Evolutionary conservation across 2,113 vertebrate genomes (phyloP), one percentile per base, ranked within the genome.

Genomic region (Mus spicilegus): DNA sequence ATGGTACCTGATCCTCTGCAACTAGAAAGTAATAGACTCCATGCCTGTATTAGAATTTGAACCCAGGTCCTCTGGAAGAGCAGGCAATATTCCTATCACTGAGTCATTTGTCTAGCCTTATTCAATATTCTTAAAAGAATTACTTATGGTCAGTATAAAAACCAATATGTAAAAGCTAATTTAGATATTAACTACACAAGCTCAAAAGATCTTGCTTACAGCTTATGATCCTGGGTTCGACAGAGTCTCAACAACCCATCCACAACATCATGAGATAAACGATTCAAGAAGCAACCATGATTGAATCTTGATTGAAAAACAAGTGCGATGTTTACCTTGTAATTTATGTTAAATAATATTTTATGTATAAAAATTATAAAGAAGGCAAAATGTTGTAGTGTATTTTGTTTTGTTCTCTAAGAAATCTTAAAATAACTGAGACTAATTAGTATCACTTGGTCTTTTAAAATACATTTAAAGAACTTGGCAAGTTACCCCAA

Each of bases 391-490:
- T 11, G 13, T 82, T 82, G n/a, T 84, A 72, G 30, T 19, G 24
- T 61, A 87, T 51, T 56, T 80, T 76, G 39, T 33, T 90, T 92
- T 82, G 19, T 7, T 91, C 24, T 33, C 42, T 95, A 92, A 70
- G 7, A 54, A 14, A 39, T 87, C 72, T 39, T 49, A 42, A 86
- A n/a, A 7, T 61, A 67, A 54, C 16, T 92, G 16, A 72, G 24
- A 67, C 72, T 82, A 90, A 95, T 81, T 61, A 94, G 20, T 22
- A 81, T 54, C 46, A 65, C 75, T 4, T 58, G 86, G 39, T 70
- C 54, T 81, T 90, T 70, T 65, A 87, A 97, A 96, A 56, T 14
- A 54, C 1, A 82, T 72, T 12, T 36, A 81, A 76, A 69, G 42
- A 75, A 70, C 9, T 46, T 92, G 49, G 61, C 24, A 75, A 42